Percentiles rank a stretch among this genome's conserved stretches.
Evolutionary conservation across 2,113 vertebrate species (phyloP).

Genomic region (Sialia sialis): DNA sequence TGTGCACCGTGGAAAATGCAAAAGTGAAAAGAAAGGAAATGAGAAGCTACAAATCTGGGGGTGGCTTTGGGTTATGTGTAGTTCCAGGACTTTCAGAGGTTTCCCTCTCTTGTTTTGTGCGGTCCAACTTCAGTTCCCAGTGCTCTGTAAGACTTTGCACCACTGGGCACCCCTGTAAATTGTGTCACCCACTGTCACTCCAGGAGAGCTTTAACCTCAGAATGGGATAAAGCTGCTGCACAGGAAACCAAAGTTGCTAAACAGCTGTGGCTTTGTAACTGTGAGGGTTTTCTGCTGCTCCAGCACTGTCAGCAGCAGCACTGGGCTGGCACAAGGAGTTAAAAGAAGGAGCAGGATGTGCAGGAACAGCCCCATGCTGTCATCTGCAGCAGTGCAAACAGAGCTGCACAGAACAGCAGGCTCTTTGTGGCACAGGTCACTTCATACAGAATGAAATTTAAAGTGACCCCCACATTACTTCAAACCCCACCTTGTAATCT

Average conservation of each 20-base stretch:
- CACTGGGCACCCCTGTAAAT: background rate
- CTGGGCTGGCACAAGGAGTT: background rate
- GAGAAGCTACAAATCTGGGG: background rate
- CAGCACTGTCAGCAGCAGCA: fast-evolving
- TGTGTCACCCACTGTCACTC: background rate
- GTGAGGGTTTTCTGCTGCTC: background rate
- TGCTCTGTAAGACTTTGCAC: too few relatives aligned
- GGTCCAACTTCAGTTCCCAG: background rate
- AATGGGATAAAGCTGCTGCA: background rate
- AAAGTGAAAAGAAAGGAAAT: background rate
- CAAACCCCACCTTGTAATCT: background rate
- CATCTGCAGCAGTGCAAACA: background rate
- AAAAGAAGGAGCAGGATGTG: background rate
- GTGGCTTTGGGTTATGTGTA: fast-evolving
- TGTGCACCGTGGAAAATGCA: background rate
- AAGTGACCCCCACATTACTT: background rate
- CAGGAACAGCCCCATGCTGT: conserved; percentile 11
- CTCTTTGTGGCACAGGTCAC: background rate
- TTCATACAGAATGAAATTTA: background rate
- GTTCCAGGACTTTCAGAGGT: background rate
- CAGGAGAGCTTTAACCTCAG: background rate
- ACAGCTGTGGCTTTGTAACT: background rate
- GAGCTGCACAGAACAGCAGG: background rate
- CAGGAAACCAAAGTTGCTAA: background rate
- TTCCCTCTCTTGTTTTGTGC: background rate